Conservation (phyloP, 2,113 vertebrate genomes). For the Chascanopsetta lugubris region DNA sequence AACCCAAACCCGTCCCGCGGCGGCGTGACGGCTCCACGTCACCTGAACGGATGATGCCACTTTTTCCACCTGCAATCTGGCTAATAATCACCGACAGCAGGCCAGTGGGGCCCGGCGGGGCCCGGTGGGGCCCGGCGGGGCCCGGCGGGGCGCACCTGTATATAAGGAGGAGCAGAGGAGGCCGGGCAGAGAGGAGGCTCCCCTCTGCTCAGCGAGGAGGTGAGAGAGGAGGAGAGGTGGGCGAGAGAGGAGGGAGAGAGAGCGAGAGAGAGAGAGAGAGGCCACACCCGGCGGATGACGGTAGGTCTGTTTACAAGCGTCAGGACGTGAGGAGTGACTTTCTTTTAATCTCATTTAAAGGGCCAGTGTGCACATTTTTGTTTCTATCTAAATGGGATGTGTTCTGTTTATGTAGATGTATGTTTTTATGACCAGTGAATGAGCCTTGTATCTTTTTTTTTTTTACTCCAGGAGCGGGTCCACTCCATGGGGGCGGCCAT, state of each 20-base stretch:
- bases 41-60: slow-evolving; percentile 72
- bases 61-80: slow-evolving; percentile 77
- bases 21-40: slow-evolving; percentile 55
- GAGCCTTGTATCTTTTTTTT: too few species aligned
- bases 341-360: too few species aligned
- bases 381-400: too few species aligned
- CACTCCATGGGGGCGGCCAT: too few species aligned
- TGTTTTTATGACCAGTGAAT: too few species aligned
- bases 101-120: slow-evolving; percentile 73
- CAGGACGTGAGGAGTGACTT: background rate
- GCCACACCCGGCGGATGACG: slow-evolving; percentile 56
- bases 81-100: slow-evolving; percentile 86
- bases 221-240: background rate
- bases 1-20: slow-evolving; percentile 69
- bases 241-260: background rate
- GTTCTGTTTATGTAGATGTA: too few species aligned
- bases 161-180: slow-evolving; percentile 60
- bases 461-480: too few species aligned
- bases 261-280: slow-evolving; percentile 1
- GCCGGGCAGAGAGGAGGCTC: slow-evolving; percentile 38
- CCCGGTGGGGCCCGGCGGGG: slow-evolving; percentile 61
- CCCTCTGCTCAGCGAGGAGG: slow-evolving; percentile 6
- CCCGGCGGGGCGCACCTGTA: slow-evolving; percentile 44
- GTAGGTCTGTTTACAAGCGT: slow-evolving; percentile 25
- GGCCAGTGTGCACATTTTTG: background rate